These are phyloP conservation scores for Bombylius discolor DNA, from an alignment of 2,888 invertebrate species.

Conservation along the genomic window DNA sequence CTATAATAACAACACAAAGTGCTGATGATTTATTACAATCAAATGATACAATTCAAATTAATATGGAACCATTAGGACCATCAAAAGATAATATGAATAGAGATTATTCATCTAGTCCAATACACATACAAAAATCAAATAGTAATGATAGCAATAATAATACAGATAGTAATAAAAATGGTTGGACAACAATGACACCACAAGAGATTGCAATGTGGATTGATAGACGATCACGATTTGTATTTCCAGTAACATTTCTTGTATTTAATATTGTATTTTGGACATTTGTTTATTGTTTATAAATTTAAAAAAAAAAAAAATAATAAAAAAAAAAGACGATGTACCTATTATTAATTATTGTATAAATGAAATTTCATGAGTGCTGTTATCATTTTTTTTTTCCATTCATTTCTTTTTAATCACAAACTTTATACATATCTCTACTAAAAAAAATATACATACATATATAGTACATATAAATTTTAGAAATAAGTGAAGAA, in stretches of 20 bases:
- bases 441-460: no score
- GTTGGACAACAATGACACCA: constrained; percentile 74
- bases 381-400: no score
- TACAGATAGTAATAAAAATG: constrained; percentile 32
- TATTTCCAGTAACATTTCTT: constrained; percentile 65
- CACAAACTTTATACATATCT: no score
- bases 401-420: no score
- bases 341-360: no score
- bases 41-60: constrained; percentile 17
- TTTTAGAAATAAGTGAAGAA: no score
- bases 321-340: no score
- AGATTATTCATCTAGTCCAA: not conserved
- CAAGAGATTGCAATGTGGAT: constrained; percentile 83
- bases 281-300: constrained; percentile 56
- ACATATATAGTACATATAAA: no score
- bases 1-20: constrained; percentile 55
- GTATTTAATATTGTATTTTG: constrained; percentile 69
- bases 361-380: no score
- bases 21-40: constrained; percentile 44
- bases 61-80: constrained; percentile 17
- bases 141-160: constrained; percentile 22
- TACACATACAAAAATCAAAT: constrained; percentile 11
- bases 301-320: constrained; percentile 6
- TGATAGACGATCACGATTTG: constrained; percentile 56
- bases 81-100: constrained; percentile 7